These are phyloP conservation scores for Tragulus kanchil DNA, from an alignment of 2,113 vertebrate genomes.

Conservation along the genomic window DNA sequence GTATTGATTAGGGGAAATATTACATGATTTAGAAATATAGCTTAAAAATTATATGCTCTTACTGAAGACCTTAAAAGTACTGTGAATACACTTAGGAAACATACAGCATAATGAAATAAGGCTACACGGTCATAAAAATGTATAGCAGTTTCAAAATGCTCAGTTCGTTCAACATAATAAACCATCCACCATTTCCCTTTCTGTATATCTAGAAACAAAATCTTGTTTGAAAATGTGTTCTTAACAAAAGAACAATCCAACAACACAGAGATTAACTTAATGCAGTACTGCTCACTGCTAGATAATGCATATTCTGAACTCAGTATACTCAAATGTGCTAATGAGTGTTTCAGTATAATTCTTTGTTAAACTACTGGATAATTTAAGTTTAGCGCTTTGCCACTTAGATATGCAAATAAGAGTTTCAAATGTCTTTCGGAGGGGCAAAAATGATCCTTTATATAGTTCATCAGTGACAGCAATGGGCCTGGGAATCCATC, in stretches of 20 bases:
- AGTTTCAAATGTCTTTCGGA: constrained; percentile 5
- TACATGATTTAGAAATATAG: not conserved
- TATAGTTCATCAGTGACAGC: constrained; percentile 93
- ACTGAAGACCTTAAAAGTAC: constrained; percentile 52
- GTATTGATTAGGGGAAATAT: constrained; percentile 8
- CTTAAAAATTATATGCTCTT: constrained; percentile 42
- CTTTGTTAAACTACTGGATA: constrained; percentile 55
- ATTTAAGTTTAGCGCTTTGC: constrained; percentile 15
- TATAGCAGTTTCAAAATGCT: not conserved
- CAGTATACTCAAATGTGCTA: constrained; percentile 30
- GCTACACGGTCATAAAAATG: not conserved
- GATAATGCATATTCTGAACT: constrained; percentile 55
- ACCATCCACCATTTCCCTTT: not conserved
- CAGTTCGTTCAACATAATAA: not conserved
- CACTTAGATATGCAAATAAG: not conserved
- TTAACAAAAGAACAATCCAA: not conserved
- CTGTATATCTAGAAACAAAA: not conserved
- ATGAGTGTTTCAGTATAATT: constrained; percentile 51
- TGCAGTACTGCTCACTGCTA: not conserved
- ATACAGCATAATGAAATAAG: constrained; percentile 29
- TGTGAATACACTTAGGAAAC: constrained; percentile 41
- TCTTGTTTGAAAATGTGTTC: not conserved
- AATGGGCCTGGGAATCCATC: constrained; percentile 94
- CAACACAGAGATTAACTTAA: constrained; percentile 34
- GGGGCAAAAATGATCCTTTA: constrained; percentile 43